These are phyloP conservation scores for Dicyrtomina minuta DNA, from an alignment of 2,888 invertebrate species.

Conservation along the genomic window DNA sequence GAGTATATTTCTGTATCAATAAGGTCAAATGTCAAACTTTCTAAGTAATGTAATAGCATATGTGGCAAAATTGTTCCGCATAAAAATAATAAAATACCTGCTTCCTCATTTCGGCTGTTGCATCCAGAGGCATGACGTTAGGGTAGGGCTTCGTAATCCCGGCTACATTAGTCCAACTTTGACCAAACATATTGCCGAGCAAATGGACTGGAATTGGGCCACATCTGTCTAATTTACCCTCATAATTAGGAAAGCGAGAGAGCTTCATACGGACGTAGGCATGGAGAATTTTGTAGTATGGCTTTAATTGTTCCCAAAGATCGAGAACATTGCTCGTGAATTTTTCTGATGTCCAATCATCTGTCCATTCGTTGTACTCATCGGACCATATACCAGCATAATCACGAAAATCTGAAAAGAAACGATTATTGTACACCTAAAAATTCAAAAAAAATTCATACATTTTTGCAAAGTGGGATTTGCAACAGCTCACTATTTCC, in stretches of 20 bases:
- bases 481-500: conserved; percentile 6
- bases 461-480: too few relatives aligned
- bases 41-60: too few relatives aligned
- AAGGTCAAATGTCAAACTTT: too few relatives aligned
- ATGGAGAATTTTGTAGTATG: conserved; percentile 78
- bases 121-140: conserved; percentile 69
- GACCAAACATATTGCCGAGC: conserved; percentile 78
- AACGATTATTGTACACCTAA: too few relatives aligned
- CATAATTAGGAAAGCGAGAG: conserved; percentile 2
- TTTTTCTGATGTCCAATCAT: conserved; percentile 6
- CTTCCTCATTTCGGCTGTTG: conserved; percentile 72
- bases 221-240: conserved; percentile 6
- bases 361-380: conserved; percentile 12
- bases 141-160: conserved; percentile 76
- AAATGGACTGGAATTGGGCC: conserved; percentile 52
- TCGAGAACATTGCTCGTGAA: background rate
- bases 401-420: background rate
- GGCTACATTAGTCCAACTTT: conserved; percentile 71
- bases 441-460: background rate
- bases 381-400: conserved; percentile 1
- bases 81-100: too few relatives aligned
- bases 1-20: conserved; percentile 43
- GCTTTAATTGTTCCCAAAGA: conserved; percentile 65
- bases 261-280: conserved; percentile 75
- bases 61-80: too few relatives aligned